Evolutionary conservation across 1,140 invertebrate species (phyloP).

Genomic region (Leguminivora glycinivorella): DNA sequence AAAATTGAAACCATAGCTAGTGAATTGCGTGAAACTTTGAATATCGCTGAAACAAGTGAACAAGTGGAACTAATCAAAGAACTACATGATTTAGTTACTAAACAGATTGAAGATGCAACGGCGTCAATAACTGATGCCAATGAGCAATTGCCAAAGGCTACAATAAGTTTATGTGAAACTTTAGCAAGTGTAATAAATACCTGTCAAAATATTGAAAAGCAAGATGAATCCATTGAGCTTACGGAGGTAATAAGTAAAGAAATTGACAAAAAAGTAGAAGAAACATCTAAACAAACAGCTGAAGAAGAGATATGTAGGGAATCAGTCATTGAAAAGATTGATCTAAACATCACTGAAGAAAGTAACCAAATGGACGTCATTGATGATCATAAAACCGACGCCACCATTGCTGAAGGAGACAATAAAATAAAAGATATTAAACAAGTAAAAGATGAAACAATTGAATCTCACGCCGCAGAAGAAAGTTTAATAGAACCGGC

Average conservation of each 20-base stretch:
- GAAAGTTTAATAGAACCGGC: not conserved
- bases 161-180: not conserved
- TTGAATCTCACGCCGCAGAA: not conserved
- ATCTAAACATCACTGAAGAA: not conserved
- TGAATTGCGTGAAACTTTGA: slow-evolving; percentile 10
- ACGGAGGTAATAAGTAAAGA: not conserved
- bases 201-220: not conserved
- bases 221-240: not conserved
- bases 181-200: not conserved
- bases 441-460: not conserved
- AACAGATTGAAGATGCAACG: not conserved
- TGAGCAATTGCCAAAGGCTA: not conserved
- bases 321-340: not conserved
- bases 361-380: not conserved
- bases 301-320: not conserved
- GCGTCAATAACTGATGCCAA: not conserved
- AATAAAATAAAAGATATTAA: not conserved
- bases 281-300: not conserved
- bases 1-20: not conserved
- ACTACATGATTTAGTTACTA: not conserved
- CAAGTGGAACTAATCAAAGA: slow-evolving; percentile 18
- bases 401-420: not conserved
- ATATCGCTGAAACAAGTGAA: slow-evolving; percentile 4
- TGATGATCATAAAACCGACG: not conserved
- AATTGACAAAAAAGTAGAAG: not conserved